phyloP scores from a whole-genome alignment of 2,888 invertebrate species.

The Cinara cedri region DNA sequence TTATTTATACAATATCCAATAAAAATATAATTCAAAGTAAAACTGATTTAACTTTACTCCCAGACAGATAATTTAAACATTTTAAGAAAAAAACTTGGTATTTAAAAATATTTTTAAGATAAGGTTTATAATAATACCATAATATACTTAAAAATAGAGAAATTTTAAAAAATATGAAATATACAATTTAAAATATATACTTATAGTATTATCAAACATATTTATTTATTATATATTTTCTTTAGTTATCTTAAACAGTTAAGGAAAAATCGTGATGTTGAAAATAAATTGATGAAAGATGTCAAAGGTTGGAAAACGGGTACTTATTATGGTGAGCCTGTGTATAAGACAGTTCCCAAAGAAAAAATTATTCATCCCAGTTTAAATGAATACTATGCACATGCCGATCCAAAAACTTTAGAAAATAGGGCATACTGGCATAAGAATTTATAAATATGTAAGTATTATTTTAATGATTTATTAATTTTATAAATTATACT shows the following conservation, averaged over 20 bases:
- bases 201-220: too few relatives aligned
- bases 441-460: conserved; percentile 42
- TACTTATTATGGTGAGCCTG: conserved; percentile 82
- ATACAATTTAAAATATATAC: too few relatives aligned
- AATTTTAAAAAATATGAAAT: too few relatives aligned
- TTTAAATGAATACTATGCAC: conserved; percentile 76
- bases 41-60: too few relatives aligned
- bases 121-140: too few relatives aligned
- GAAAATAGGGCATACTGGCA: conserved; percentile 35
- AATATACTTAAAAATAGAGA: too few relatives aligned
- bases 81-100: too few relatives aligned
- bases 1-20: background rate
- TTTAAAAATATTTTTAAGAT: too few relatives aligned
- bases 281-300: conserved; percentile 85
- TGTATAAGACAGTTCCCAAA: conserved; percentile 74
- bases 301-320: conserved; percentile 92
- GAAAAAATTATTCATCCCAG: conserved; percentile 71
- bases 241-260: conserved; percentile 74
- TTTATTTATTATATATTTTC: too few relatives aligned
- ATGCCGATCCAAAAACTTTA: conserved; percentile 64
- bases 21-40: too few relatives aligned
- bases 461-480: background rate
- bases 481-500: too few relatives aligned
- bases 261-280: conserved; percentile 80
- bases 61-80: too few relatives aligned